Evolutionary conservation across 2,888 invertebrate species (phyloP), one percentile per base, ranked within the genome.

Genomic region (Drosophila setosimentum): DNA sequence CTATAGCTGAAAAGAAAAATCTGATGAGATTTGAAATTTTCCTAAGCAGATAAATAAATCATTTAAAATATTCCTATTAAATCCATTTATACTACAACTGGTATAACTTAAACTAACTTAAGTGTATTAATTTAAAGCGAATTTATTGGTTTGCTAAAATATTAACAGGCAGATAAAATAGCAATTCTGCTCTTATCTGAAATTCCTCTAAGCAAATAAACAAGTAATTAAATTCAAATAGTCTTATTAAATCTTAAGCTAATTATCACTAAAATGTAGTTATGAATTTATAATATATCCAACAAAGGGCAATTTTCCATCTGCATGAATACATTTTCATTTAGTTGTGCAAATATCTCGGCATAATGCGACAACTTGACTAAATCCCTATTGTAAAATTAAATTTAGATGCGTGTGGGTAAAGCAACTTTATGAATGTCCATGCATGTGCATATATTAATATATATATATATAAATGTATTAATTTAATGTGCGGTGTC

Each of bases 311-410:
- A 16, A 57, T 57, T 42, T 40, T 21, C 21, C 57, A 42, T 16
- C 70, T 37, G 61, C 70, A 45, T 45, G 32, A n/a, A 55, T 55
- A 57, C 59, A 63, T 64, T 57, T 27, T 45, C 45, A 61, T 73
- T 73, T 72, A 58, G 54, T 61, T 75, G 72, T 54, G 54, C 35
- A 62, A 68, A 45, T 58, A 67, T 62, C 33, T 58, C 27, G 35
- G 42, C 30, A 32, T 30, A 75, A 65, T 75, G 65, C 24, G 55
- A 37, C 62, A 53, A 79, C 64, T 65, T 68, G 48, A 21, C 45
- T 30, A 62, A 78, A 49, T 80, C 76, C 68, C 71, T 21, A 40
- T 62, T 61, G 80, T 51, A 32, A 55, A 68, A 76, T 78, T 76
- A 64, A 78, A 62, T 68, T 62, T 35, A 24, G 48, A 64, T 67